A percentile compares a stretch with the other conserved stretches of the same genome.
Evolutionary conservation across 2,888 invertebrate species (phyloP).

Genomic region (Andrena marginata): DNA sequence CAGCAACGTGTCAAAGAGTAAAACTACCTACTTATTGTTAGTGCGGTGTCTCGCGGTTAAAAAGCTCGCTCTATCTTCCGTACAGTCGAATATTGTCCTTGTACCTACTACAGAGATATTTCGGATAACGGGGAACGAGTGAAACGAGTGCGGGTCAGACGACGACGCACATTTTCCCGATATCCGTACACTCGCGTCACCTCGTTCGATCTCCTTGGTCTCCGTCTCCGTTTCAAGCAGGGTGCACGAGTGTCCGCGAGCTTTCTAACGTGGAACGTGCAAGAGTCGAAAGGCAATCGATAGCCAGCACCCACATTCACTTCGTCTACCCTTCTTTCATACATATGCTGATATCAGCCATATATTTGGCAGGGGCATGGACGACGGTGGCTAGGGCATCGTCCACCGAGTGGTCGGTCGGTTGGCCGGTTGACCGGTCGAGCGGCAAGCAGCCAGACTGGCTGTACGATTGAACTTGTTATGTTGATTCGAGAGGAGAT

Average conservation of each 20-base stretch:
- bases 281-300: constrained; percentile 76
- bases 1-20: no score
- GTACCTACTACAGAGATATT: no score
- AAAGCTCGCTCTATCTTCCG: no score
- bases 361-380: constrained; percentile 66
- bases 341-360: constrained; percentile 80
- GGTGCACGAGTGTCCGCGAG: constrained; percentile 19
- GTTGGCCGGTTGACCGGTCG: no score
- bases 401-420: constrained; percentile 61
- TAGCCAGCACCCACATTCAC: constrained; percentile 73
- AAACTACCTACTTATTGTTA: no score
- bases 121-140: no score
- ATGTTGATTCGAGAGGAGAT: constrained; percentile 69
- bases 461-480: constrained; percentile 76
- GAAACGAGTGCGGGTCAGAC: background rate
- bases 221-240: background rate
- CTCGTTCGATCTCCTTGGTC: constrained; percentile 7
- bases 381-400: constrained; percentile 55
- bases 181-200: no score
- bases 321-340: constrained; percentile 79
- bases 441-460: constrained; percentile 47
- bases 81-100: no score
- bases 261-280: constrained; percentile 52
- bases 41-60: no score
- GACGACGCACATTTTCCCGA: no score